Evolutionary conservation across 2,113 vertebrate genomes (phyloP).

Genomic region (Tychaedon coryphoeus): DNA sequence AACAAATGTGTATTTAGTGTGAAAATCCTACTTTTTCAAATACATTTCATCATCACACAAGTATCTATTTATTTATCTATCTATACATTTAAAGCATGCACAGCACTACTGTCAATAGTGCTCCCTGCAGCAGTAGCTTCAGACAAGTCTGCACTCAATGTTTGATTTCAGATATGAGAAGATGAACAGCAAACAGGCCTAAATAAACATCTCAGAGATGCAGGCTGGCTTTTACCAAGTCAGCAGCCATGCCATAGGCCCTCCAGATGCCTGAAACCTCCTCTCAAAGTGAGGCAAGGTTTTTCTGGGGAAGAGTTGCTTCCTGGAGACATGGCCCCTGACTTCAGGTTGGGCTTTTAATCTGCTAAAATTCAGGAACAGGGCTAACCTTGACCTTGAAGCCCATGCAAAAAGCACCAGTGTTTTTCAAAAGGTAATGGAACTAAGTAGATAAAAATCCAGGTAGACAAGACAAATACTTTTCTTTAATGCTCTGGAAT

Average conservation of each 20-base stretch:
- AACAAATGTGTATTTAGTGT: neutral
- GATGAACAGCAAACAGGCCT: neutral
- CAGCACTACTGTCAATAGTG: neutral
- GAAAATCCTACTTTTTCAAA: neutral
- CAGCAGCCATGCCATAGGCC: neutral
- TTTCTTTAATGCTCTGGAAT: neutral
- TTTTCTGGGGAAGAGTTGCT: neutral
- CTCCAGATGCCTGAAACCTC: neutral
- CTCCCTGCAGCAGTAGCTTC: neutral
- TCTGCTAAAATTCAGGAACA: neutral
- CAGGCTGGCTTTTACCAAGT: neutral
- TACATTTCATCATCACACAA: neutral
- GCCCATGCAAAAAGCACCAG: neutral
- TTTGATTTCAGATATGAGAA: neutral
- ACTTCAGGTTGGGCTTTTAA: neutral
- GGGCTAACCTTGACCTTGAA: neutral
- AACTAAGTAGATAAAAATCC: neutral
- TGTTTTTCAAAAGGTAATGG: neutral
- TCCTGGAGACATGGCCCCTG: neutral
- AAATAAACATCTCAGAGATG: neutral
- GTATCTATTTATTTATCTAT: neutral
- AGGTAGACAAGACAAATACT: neutral
- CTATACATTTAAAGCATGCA: neutral
- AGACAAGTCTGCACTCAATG: neutral
- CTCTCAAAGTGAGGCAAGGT: fast-evolving